Conservation (phyloP, 2,113 vertebrate genomes). For the Scortum barcoo region DNA sequence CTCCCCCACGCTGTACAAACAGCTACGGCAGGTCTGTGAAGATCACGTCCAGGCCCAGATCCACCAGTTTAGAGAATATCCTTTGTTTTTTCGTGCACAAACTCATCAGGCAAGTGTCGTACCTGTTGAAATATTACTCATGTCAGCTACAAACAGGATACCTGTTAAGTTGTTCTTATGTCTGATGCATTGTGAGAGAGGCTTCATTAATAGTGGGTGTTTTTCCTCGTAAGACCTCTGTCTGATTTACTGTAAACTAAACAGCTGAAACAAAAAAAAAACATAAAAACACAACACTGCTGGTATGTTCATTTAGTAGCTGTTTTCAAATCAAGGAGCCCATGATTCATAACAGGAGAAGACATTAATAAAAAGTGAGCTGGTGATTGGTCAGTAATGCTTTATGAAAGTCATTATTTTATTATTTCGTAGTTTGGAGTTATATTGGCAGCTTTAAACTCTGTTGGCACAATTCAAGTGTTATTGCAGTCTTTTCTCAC, state of each 20-base stretch:
- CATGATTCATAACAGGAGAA: too few relatives aligned
- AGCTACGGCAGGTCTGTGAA: constrained; percentile 96
- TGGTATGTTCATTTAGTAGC: neutral
- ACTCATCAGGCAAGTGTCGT: neutral
- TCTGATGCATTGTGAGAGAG: neutral
- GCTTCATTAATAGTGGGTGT: neutral
- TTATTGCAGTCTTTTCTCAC: constrained; percentile 28
- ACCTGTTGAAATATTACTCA: neutral
- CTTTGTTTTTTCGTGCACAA: constrained; percentile 55
- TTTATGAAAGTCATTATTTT: too few relatives aligned
- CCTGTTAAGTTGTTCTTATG: neutral
- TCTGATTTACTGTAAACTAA: neutral
- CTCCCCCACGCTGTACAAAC: constrained; percentile 97
- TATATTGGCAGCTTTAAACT: neutral
- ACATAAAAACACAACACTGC: neutral
- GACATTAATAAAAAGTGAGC: too few relatives aligned
- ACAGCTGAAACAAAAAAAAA: too few relatives aligned
- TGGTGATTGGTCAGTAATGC: too few relatives aligned
- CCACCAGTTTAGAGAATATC: constrained; percentile 96
- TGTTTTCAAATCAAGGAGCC: too few relatives aligned
- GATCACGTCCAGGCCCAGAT: constrained; percentile 99
- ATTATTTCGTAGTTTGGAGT: too few relatives aligned
- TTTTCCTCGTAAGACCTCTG: neutral
- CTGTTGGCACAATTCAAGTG: neutral
- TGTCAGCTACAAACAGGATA: neutral